Evolutionary conservation across 2,888 invertebrate genomes (phyloP), one percentile per base, ranked within the genome.

Genomic region (Melinaea marsaeus): DNA sequence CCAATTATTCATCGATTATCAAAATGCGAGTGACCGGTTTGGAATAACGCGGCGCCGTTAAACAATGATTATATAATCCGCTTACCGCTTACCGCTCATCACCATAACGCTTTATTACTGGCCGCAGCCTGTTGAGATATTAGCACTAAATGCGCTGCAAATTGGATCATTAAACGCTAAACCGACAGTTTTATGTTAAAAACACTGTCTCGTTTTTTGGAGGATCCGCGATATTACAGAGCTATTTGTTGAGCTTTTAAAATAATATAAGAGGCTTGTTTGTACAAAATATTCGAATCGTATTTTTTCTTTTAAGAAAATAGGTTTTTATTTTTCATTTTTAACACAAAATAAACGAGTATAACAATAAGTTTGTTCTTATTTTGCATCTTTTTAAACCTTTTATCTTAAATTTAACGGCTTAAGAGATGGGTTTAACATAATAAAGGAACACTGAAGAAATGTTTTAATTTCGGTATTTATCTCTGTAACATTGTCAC

Each of bases 151-250:
- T 74, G 77, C 75, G 77, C 76, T 74, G 79, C 79, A 80, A 84
- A 84, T 84, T 83, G 83, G 79, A 79, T 81, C 80, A 81, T 85
- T 84, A 85, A 79, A 75, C 75, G 81, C 80, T 83, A 79, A 77
- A 75, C 77, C 76, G 79, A 79, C 82, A 79, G 79, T 80, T 81
- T 76, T 74, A 75, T 80, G 78, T 81, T 80, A 78, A 81, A 78
- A 74, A 76, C 62, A 67, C 62, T 62, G 42, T 42, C 55, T 58
- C 45, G 35, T 45, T 42, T 32, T 37, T 57, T 51, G 51, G 51
- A 51, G 51, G n/a, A 51, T 51, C 32, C 51, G 51, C 51, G 32
- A 51, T 51, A 51, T 51, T 51, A 51, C 32, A 51, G 22, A 22
- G 32, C 51, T 32, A 51, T 51, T 51, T 51, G 51, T 51, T 32